Evolutionary conservation across 1,140 invertebrate species (phyloP).

Genomic region (Neodiprion lecontei): DNA sequence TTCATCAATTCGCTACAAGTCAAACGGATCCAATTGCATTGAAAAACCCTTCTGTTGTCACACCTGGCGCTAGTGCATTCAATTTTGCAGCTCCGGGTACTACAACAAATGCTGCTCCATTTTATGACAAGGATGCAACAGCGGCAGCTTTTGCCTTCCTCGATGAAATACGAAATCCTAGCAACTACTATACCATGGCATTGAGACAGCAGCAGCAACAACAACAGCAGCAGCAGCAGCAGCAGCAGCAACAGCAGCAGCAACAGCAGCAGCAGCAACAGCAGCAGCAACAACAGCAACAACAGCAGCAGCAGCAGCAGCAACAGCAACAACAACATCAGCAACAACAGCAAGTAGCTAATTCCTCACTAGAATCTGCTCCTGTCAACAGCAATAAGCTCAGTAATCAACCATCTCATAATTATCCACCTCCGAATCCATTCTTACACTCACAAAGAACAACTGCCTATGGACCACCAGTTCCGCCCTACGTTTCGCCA

Average conservation of each 20-base stretch:
- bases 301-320: slow-evolving; percentile 28
- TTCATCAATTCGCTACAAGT: slow-evolving; percentile 37
- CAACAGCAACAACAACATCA: slow-evolving; percentile 38
- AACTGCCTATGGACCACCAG: slow-evolving; percentile 51
- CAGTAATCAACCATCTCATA: slow-evolving; percentile 49
- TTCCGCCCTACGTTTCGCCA: slow-evolving; percentile 52
- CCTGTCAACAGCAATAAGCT: slow-evolving; percentile 49
- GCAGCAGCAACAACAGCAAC: slow-evolving; percentile 25
- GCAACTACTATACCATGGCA: slow-evolving; percentile 54
- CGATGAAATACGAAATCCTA: slow-evolving; percentile 56
- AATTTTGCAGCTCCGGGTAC: slow-evolving; percentile 50
- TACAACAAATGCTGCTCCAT: slow-evolving; percentile 44
- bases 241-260: slow-evolving; percentile 27
- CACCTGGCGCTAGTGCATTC: slow-evolving; percentile 52
- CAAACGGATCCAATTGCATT: slow-evolving; percentile 41
- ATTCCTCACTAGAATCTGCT: slow-evolving; percentile 43
- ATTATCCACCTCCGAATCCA: slow-evolving; percentile 52
- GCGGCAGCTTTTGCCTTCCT: slow-evolving; percentile 54
- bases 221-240: slow-evolving; percentile 52
- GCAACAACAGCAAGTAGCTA: slow-evolving; percentile 35
- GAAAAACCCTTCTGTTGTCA: slow-evolving; percentile 46
- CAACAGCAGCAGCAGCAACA: slow-evolving; percentile 20
- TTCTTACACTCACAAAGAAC: slow-evolving; percentile 56
- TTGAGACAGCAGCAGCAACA: slow-evolving; percentile 47
- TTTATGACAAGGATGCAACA: slow-evolving; percentile 56